Base-by-base conservation (phyloP, 1,140 invertebrate species). In the Micrasema minimum region DNA sequence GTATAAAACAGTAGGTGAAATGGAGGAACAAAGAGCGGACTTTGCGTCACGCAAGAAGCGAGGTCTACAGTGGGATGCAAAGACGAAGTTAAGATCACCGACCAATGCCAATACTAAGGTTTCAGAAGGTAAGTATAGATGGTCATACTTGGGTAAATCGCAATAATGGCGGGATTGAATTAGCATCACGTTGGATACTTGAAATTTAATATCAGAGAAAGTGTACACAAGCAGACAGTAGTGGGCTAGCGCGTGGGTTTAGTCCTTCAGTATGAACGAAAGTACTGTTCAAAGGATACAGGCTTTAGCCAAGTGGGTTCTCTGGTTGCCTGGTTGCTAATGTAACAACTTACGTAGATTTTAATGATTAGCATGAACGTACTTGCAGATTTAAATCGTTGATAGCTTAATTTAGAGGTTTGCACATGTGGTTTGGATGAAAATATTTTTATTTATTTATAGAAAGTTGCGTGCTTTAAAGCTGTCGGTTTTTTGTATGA, bases 21-120 rank as follows among this genome's bases (percentile, higher is more conserved):
- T 59, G 55, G 18, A 41, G 18, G 37, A 59, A 59, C 55, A 59
- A 41, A 51, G 48, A 51, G 11, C 37, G 16, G 37, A 41, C 55
- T n/a, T 20, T 59, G 55, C n/a, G 55, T 59, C 55, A 59, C 20
- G 10, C 22, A 35, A 59, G 14, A 31, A 14, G 20, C 35, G 55
- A 41, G 55, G 37, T 59, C 35, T 41, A 26, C 37, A 59, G 55
- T 59, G 55, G 37, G 55, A 16, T 18, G 55, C 55, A 38, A 11
- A 59, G 1, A 22, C 51, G 31, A 46, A 46, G 4, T 14, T 46
- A 5, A 11, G n/a, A 46, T 46, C 5, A 16, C 11, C 26, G 26
- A 31, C 26, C 26, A 31, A 31, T 31, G 26, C 26, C 26, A 31
- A 31, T 31, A 31, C n/a, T 46, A 46, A 16, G 43, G n/a, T 14